Conservation (phyloP, 2,113 vertebrate genomes). For the Pandion haliaetus region DNA sequence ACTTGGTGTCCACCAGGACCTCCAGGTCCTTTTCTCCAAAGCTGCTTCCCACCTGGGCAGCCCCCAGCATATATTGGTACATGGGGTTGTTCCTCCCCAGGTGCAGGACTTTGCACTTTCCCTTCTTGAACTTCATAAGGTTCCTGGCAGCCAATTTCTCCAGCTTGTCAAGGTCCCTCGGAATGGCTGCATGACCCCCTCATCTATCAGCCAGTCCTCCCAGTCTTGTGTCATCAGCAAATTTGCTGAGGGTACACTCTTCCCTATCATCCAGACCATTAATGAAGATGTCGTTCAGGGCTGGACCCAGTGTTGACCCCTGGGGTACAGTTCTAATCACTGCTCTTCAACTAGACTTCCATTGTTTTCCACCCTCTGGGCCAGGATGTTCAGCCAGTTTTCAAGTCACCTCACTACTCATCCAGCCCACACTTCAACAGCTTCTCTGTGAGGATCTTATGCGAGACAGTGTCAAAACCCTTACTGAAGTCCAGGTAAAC, state of each 20-base stretch:
- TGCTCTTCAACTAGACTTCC: neutral
- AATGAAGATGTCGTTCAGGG: neutral
- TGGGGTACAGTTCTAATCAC: neutral
- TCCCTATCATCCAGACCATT: neutral
- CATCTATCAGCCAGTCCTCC: neutral
- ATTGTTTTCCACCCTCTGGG: neutral
- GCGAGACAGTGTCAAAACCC: neutral
- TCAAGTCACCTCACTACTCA: neutral
- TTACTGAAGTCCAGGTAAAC: neutral
- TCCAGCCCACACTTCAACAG: neutral
- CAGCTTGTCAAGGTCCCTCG: neutral
- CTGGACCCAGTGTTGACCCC: neutral
- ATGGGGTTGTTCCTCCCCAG: neutral
- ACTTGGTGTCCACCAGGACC: rapidly evolving
- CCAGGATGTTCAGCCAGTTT: neutral
- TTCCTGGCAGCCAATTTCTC: neutral
- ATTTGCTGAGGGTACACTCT: neutral
- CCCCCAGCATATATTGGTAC: neutral
- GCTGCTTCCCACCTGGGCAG: neutral
- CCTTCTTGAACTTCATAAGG: neutral
- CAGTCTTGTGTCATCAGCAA: neutral
- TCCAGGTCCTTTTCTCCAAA: neutral
- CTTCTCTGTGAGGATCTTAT: neutral
- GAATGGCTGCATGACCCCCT: neutral
- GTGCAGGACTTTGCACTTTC: neutral